These are phyloP conservation scores for Rhagonycha lutea DNA, from an alignment of 2,888 invertebrate genomes.

Conservation along the genomic window DNA sequence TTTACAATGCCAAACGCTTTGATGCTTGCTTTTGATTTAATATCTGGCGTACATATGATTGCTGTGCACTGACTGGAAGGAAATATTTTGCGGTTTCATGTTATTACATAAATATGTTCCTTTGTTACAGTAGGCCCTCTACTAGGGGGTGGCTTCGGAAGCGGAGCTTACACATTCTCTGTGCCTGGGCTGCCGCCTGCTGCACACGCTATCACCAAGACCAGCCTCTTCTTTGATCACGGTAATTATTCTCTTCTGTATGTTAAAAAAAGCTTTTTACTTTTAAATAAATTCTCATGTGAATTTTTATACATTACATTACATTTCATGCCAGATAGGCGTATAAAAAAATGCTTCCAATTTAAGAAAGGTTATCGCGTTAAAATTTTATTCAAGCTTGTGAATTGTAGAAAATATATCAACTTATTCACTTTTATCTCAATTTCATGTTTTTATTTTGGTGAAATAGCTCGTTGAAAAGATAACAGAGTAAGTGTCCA, in stretches of 20 bases:
- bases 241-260: conserved; percentile 43
- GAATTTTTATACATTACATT: not conserved
- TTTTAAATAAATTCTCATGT: not conserved
- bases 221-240: conserved; percentile 54
- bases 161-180: conserved; percentile 53
- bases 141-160: conserved; percentile 50
- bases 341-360: not conserved
- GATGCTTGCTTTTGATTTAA: conserved; percentile 29
- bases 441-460: conserved; percentile 48
- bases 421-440: conserved; percentile 38
- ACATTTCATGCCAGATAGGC: not conserved
- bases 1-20: conserved; percentile 1
- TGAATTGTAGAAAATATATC: not conserved
- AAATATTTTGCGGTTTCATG: conserved; percentile 34
- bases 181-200: conserved; percentile 51
- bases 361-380: not conserved
- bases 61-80: conserved; percentile 37
- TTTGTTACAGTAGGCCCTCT: conserved; percentile 55
- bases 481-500: conserved; percentile 45
- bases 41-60: conserved; percentile 22
- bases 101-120: conserved; percentile 40
- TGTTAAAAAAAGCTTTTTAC: not conserved
- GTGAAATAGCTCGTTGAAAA: conserved; percentile 28
- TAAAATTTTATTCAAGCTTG: not conserved
- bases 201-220: conserved; percentile 52